Base-by-base conservation (phyloP, 1,140 invertebrate species). In the Brachionus manjavacas region DNA sequence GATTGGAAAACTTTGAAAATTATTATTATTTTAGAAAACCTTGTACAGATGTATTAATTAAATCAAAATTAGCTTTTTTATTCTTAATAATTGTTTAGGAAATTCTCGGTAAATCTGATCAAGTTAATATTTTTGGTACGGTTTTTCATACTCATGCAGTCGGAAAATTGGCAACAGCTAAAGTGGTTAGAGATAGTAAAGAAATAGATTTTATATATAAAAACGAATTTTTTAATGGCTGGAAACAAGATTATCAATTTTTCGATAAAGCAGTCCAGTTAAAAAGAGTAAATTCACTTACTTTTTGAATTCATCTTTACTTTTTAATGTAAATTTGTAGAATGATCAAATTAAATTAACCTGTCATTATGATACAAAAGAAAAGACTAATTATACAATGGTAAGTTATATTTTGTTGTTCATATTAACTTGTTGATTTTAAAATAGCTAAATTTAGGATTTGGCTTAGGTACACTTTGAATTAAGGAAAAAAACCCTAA, bases 221-320 rank as follows among this genome's bases (percentile, higher is more conserved):
- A 68, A 68, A 68, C 35, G 25, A 28, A 28, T 31, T 14, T n/a
- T 68, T 14, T 25, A 23, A 68, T 68, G 64, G 64, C 0, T 31
- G 25, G 64, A 28, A 35, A 68, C 64, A 68, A 31, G 64, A 68
- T 28, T 68, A 68, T 68, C 64, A 68, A 68, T 68, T 31, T 68
- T 68, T 68, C 4, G 28, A 68, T 31, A 28, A 28, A 68, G 4
- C 6, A 16, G 31, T 68, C 11, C 16, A 14, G 12, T 28, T 68
- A 2, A 68, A 68, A 31, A 68, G 31, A 31, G 64, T 68, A 68
- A 68, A 2, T n/a, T 31, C 0, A 3, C 1, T 31, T 31, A 3
- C 0, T 1, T 28, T 28, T 28, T 0, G 4, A 31, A 31, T 31
- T 31, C 4, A 31, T 31, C 28, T 31, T n/a, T n/a, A n/a, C n/a